Base-by-base conservation (phyloP, 2,888 invertebrate genomes). In the Vandiemenella viatica region DNA sequence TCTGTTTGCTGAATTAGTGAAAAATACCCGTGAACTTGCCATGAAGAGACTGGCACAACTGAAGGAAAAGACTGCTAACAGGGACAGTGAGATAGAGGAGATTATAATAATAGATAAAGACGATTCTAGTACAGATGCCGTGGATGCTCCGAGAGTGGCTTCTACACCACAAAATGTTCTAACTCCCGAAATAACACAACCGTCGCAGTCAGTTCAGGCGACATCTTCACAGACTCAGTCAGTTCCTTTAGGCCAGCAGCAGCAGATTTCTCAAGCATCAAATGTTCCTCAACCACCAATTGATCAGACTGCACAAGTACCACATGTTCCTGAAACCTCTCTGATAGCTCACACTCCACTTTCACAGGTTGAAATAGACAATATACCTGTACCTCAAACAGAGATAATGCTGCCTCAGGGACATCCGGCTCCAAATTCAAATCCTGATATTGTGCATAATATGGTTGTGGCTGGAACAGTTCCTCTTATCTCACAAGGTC, bases 1-100 rank as follows among this genome's bases (percentile, higher is more conserved):
- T 63, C 72, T 91, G 10, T 91, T 91, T 63, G 90, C 90, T 0
- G 88, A 90, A 66, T 72, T 91, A 52, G 86, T 90, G 13, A 89
- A 89, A 61, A 84, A 85, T 57, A 85, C 84, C 71, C 74, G 87
- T 7, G 83, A 84, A 50, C 73, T 85, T 64, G 87, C 85, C 47
- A 65, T 75, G 51, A 73, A 70, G 55, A 49, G 54, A 45, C 63
- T 83, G 13, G 76, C 79, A 62, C 77, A 78, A 59, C 76, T 82
- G 44, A 68, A 82, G 45, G 80, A 80, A 55, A 79, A 78, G 58
- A 74, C 75, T 55, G 77, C 77, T 58, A 68, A 71, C 52, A 67
- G 66, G 42, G 65, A 65, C 51, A 63, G 65, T 46, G 50, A 51
- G 38, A 56, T 53, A 26, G 49, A 48, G 15, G 50, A 50, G n/a